A percentile compares a stretch with the other conserved stretches of the same genome.
Evolutionary conservation across 2,888 invertebrate genomes (phyloP).

Genomic region (Proisotoma minuta): DNA sequence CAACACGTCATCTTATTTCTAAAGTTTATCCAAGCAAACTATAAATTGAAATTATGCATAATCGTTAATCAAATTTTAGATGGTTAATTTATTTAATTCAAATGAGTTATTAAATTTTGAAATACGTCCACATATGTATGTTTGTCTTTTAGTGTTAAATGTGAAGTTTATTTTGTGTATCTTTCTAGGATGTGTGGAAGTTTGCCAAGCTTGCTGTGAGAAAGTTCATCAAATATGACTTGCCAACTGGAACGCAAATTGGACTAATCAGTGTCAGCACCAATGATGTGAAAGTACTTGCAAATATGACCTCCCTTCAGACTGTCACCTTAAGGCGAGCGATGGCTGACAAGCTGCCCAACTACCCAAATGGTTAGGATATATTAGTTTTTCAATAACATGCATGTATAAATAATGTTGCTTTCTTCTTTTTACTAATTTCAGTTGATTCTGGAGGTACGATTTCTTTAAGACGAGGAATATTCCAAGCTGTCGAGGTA

Average conservation of each 20-base stretch:
- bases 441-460: slow-evolving; percentile 47
- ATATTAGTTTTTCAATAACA: too few relatives aligned
- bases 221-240: slow-evolving; percentile 47
- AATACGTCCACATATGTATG: too few relatives aligned
- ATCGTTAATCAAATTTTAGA: too few relatives aligned
- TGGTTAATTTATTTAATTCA: too few relatives aligned
- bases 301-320: slow-evolving; percentile 47
- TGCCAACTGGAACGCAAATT: slow-evolving; percentile 45
- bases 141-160: not conserved
- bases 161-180: slow-evolving; percentile 8
- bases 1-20: too few relatives aligned
- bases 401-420: too few relatives aligned
- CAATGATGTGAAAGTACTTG: slow-evolving; percentile 45
- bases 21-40: too few relatives aligned
- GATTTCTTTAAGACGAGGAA: slow-evolving; percentile 46
- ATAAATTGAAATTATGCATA: too few relatives aligned
- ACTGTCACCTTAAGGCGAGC: slow-evolving; percentile 43
- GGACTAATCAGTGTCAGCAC: slow-evolving; percentile 47
- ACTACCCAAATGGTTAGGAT: slow-evolving; percentile 48
- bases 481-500: slow-evolving; percentile 47
- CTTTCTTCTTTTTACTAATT: too few relatives aligned
- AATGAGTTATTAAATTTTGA: too few relatives aligned
- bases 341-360: slow-evolving; percentile 47
- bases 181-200: slow-evolving; percentile 46
- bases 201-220: slow-evolving; percentile 46